phyloP scores from a whole-genome alignment of 2,888 invertebrate species.

The Diadromus collaris region DNA sequence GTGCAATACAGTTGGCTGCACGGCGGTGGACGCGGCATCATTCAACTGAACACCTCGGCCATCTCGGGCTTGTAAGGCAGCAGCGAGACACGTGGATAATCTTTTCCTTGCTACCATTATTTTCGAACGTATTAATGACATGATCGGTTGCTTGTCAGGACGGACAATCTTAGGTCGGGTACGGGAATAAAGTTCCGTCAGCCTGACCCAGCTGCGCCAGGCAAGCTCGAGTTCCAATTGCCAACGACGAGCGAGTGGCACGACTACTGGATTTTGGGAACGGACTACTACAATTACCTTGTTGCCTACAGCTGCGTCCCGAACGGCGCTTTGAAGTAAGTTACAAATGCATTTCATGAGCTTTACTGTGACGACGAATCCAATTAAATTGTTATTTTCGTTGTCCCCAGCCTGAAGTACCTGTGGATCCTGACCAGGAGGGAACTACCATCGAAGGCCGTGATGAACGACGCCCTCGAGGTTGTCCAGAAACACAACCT shows the following conservation, averaged over 20 bases:
- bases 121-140: not conserved
- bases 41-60: not conserved
- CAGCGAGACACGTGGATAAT: not conserved
- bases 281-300: conserved; percentile 84
- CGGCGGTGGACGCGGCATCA: no score
- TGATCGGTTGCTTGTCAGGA: conserved; percentile 78
- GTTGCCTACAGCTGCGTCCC: conserved; percentile 84
- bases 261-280: conserved; percentile 85
- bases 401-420: conserved; percentile 76
- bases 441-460: conserved; percentile 81
- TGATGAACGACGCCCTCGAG: conserved; percentile 83
- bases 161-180: conserved; percentile 82
- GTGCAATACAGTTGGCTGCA: no score
- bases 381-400: not conserved
- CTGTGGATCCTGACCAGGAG: conserved; percentile 86
- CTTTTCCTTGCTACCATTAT: not conserved
- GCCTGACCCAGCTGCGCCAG: conserved; percentile 81
- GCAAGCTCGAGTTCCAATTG: conserved; percentile 84
- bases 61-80: not conserved
- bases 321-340: conserved; percentile 81
- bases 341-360: conserved; percentile 9
- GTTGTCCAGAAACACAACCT: conserved; percentile 79
- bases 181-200: conserved; percentile 82
- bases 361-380: not conserved
- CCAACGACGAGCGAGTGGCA: conserved; percentile 83